Conservation (phyloP, 2,888 invertebrate species). For the Protonemura montana region DNA sequence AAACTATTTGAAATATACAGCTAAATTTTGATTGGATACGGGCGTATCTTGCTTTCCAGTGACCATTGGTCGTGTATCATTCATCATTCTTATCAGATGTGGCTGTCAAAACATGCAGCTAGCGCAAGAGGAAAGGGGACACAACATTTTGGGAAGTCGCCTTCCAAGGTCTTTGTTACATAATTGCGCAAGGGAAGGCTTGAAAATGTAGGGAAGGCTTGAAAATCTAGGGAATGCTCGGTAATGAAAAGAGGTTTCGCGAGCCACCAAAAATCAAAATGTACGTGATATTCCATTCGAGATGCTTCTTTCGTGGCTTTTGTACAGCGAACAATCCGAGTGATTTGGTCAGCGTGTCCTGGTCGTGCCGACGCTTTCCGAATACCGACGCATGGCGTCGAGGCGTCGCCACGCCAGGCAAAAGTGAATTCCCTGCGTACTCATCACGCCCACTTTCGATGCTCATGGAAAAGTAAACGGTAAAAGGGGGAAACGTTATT, state of each 20-base stretch:
- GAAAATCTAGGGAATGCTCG: neutral
- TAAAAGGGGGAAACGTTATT: conserved; percentile 7
- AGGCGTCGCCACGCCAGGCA: neutral
- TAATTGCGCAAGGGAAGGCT: neutral
- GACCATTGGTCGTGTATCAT: conserved; percentile 16
- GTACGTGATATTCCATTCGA: neutral
- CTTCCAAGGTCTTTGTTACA: conserved; percentile 7
- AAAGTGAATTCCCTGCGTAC: neutral
- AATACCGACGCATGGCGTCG: conserved; percentile 20
- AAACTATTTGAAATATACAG: neutral
- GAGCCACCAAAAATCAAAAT: too few relatives aligned
- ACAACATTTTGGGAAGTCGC: neutral
- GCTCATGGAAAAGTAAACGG: neutral
- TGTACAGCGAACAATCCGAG: neutral
- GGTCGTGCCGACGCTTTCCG: neutral
- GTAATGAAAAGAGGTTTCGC: neutral
- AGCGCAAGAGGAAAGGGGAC: neutral
- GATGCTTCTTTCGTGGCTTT: neutral
- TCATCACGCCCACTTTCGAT: neutral
- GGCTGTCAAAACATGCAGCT: neutral
- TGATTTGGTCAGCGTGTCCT: neutral
- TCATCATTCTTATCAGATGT: conserved; percentile 21
- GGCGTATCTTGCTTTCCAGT: neutral
- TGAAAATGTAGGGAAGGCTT: neutral
- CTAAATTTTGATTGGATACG: conserved; percentile 17